phyloP scores from a whole-genome alignment of 2,888 invertebrate genomes.

The Parapristionchus giblindavisi region DNA sequence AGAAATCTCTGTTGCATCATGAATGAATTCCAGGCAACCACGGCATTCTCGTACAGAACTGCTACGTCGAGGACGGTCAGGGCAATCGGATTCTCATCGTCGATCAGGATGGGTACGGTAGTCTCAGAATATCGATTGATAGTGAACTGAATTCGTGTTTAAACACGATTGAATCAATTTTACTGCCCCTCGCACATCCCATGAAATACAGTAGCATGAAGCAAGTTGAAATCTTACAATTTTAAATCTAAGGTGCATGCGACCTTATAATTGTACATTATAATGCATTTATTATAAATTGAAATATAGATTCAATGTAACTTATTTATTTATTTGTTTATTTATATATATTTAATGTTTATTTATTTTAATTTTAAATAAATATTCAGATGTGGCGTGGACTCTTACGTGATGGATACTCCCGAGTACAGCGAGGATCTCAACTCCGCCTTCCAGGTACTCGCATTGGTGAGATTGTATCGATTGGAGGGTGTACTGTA shows the following conservation, averaged over 20 bases:
- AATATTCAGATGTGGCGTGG: slow-evolving; percentile 64
- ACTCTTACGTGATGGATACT: slow-evolving; percentile 67
- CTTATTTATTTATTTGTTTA: too few species aligned
- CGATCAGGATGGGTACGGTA: slow-evolving; percentile 65
- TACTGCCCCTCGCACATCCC: too few species aligned
- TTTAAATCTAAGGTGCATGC: background rate
- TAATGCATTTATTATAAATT: too few species aligned
- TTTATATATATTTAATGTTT: background rate
- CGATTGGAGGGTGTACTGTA: background rate
- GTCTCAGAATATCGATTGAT: background rate
- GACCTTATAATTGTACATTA: too few species aligned
- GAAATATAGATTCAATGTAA: too few species aligned
- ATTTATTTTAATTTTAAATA: background rate
- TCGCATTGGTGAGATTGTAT: slow-evolving; percentile 13
- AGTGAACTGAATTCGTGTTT: background rate
- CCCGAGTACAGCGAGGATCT: slow-evolving; percentile 63
- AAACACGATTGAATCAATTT: background rate
- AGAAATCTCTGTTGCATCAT: background rate
- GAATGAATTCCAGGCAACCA: slow-evolving; percentile 52
- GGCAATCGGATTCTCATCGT: slow-evolving; percentile 69
- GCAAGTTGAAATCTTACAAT: background rate
- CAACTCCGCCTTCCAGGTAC: slow-evolving; percentile 63
- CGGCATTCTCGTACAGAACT: slow-evolving; percentile 69
- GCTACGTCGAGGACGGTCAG: slow-evolving; percentile 68
- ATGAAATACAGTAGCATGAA: too few species aligned